Evolutionary conservation across 2,797 vertebrate species (phyloP).

Genomic region (Cryptoblepharus egeriae): DNA sequence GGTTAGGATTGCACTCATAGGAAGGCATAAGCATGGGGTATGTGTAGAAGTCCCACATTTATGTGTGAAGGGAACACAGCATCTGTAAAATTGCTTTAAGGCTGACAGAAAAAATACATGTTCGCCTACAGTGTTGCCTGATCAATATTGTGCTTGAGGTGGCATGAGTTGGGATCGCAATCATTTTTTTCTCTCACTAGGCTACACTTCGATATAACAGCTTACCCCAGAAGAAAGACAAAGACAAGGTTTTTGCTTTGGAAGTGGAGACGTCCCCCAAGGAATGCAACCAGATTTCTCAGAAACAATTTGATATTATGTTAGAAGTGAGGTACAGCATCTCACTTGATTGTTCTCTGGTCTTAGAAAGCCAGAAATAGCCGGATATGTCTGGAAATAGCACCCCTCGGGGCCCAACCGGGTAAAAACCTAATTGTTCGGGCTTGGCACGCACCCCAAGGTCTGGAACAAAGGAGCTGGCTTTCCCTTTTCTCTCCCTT

Average conservation of each 20-base stretch:
- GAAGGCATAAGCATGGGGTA: too few species aligned
- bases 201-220: conserved; percentile 66
- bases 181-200: conserved; percentile 51
- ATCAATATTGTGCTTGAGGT: too few species aligned
- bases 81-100: not conserved
- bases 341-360: not conserved
- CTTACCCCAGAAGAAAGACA: conserved; percentile 49
- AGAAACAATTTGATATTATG: conserved; percentile 43
- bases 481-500: too few species aligned
- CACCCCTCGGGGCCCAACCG: too few species aligned
- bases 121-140: not conserved
- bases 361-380: too few species aligned
- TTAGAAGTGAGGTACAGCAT: conserved; percentile 61
- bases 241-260: conserved; percentile 62
- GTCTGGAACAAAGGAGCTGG: too few species aligned
- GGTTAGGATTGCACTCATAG: too few species aligned
- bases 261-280: conserved; percentile 49
- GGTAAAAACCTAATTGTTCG: too few species aligned
- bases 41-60: not conserved
- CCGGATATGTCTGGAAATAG: too few species aligned
- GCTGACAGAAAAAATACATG: conserved; percentile 29
- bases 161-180: not conserved
- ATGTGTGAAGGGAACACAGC: too few species aligned
- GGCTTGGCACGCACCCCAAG: too few species aligned
- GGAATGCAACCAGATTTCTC: conserved; percentile 39